Percentiles rank a stretch among this genome's conserved stretches.
phyloP scores from a whole-genome alignment of 2,888 invertebrate species.

The Cynaeus angustus region DNA sequence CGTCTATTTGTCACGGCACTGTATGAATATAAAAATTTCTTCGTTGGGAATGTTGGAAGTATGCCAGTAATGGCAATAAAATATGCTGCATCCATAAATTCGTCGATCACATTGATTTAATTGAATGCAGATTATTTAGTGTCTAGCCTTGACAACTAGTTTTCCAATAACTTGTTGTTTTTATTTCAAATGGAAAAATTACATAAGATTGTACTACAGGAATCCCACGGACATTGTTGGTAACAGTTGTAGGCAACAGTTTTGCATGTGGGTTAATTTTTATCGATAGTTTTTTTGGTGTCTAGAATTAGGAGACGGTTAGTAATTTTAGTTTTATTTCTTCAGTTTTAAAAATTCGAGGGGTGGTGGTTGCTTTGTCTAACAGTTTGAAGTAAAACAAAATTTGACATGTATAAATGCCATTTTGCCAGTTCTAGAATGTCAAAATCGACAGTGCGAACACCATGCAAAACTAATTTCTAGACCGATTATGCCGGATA shows the following conservation, averaged over 20 bases:
- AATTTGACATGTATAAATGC: too few species aligned
- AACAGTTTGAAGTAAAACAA: too few species aligned
- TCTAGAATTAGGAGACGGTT: background rate
- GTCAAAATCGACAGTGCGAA: too few species aligned
- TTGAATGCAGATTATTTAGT: slow-evolving; percentile 34
- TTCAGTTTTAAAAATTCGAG: too few species aligned
- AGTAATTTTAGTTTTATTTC: too few species aligned
- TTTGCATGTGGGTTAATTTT: background rate
- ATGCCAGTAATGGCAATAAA: slow-evolving; percentile 1
- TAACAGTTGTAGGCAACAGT: background rate
- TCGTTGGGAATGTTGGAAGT: too few species aligned
- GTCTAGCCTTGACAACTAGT: slow-evolving; percentile 34
- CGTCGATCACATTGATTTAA: slow-evolving; percentile 18
- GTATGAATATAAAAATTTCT: too few species aligned
- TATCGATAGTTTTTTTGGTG: background rate
- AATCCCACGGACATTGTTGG: background rate
- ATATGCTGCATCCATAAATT: slow-evolving; percentile 9
- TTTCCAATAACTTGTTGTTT: slow-evolving; percentile 30
- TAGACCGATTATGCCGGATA: too few species aligned
- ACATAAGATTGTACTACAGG: background rate
- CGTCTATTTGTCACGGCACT: background rate
- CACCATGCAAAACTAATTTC: too few species aligned
- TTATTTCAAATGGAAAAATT: slow-evolving; percentile 3
- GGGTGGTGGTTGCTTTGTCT: too few species aligned
- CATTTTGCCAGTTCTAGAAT: too few species aligned